Evolutionary conservation across 2,797 vertebrate genomes (phyloP), one percentile per base, ranked within the genome.

Genomic region (Rhabdophis nuchalis): DNA sequence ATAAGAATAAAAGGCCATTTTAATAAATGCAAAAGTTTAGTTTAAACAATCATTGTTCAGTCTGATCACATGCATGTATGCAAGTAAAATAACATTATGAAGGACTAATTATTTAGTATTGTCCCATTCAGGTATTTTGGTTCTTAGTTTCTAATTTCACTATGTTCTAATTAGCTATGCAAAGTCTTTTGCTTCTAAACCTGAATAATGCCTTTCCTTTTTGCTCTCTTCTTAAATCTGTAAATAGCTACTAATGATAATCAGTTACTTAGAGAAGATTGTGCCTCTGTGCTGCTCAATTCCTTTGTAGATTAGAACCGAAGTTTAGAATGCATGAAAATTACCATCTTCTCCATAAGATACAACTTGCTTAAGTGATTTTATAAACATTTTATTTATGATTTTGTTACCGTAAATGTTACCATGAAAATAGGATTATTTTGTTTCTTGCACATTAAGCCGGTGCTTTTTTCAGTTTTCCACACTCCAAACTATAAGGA

Each of bases 201-300:
- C 72, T 82, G 52, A 85, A n/a, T 61, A 88, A 68, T 91, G 13
- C 11, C 52, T 91, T 56, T 14, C n/a, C 72, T 56, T 91, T 91
- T 91, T 18, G 5, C 64, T 77, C 53, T 32, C 50, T 27, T n/a
- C 92, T 12, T 8, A 93, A 93, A 82, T 11, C 57, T 0, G 0
- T 53, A 92, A 87, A 93, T 87, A 85, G 60, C 87, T 88, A 91
- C 41, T 94, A 68, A 90, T 89, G 61, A 11, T 91, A 89, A 18
- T 91, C 68, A 94, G 0, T 41, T 89, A 18, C 92, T 46, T 64
- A 32, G 57, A 58, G 41, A 90, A 23, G 41, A 57, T 64, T 92
- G 72, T 89, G 25, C 25, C 23, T 18, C 54, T 89, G 11, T 32
- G 23, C 10, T 89, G 1, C 5, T 88, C 36, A 54, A 9, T 91